phyloP scores from a whole-genome alignment of 2,113 vertebrate species.

The Empidonax alnorum region DNA sequence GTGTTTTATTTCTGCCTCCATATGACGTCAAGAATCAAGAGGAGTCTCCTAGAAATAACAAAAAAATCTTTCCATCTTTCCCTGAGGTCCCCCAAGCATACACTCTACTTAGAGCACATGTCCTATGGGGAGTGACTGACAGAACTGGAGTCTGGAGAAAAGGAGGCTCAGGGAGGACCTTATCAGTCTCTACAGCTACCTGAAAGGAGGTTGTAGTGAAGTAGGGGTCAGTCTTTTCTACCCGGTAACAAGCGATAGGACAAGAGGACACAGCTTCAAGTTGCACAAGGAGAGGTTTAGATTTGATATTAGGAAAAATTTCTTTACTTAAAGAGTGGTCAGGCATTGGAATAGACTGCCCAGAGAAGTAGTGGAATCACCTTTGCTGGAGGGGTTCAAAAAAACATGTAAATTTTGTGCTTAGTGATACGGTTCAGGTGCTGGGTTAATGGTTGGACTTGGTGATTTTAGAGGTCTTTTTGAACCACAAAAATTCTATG shows the following conservation, averaged over 20 bases:
- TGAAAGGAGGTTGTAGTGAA: neutral
- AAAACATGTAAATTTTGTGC: neutral
- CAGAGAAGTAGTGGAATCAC: neutral
- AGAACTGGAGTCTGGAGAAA: neutral
- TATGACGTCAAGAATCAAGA: neutral
- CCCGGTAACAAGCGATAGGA: neutral
- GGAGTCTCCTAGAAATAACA: neutral
- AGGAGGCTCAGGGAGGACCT: neutral
- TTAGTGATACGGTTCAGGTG: neutral
- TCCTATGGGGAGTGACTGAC: neutral
- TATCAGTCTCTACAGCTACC: too few species aligned
- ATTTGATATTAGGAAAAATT: neutral
- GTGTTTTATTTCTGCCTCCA: neutral
- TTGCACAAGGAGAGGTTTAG: neutral
- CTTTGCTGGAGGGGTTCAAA: neutral
- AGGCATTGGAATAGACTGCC: neutral
- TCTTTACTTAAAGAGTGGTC: neutral
- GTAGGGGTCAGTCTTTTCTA: neutral
- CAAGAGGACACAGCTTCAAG: neutral
- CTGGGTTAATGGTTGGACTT: neutral
- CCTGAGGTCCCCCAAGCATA: neutral
- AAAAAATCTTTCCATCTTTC: neutral
- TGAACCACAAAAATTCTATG: neutral
- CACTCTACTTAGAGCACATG: too few species aligned
- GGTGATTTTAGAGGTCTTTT: neutral